Base-by-base conservation (phyloP, 2,797 vertebrate species). In the Lophotriccus pileatus region DNA sequence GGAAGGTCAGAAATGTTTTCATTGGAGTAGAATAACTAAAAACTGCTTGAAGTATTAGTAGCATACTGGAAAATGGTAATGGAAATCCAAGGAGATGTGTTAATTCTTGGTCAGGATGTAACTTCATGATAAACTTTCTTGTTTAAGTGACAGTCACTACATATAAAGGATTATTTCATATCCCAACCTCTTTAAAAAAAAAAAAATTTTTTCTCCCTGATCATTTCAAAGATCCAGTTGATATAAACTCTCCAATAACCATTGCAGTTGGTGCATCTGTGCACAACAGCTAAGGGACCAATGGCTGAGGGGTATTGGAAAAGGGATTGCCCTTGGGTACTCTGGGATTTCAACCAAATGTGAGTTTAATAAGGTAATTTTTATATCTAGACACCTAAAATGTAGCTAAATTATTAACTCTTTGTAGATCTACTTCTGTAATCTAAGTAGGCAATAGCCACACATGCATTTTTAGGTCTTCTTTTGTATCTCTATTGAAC, bases 111-210 rank as follows among this genome's bases (percentile, higher is more conserved):
- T 32, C 13, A 88, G 30, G 9, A 30, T 8, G 9, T 3, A 46
- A 11, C 27, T 84, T 63, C 6, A 49, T 24, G 2, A 20, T 49
- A 28, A 49, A 14, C 2, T 36, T 64, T 5, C 3, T 24, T 37
- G 7, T 50, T 67, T 23, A 66, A 69, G 5, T 24, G 20, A 36
- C 3, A 55, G 19, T 41, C 14, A 41, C 14, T 44, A 3, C 14
- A 47, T 64, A 21, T 22, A 74, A 52, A 68, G 7, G 9, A 43
- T 8, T 52, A 52, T 66, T 92, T 68, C 14, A 10, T 30, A 52
- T 30, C 50, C 28, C 28, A 39, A 11, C 1, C 1, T 1, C 3
- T 3, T n/a, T 14, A 7, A 27, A 49, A 19, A 62, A 37, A 52
- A 49, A 21, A 63, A 37, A 52, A 37, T n/a, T 66, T 56, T 68